Conservation (phyloP, 2,888 invertebrate species). For the Andrena haemorrhoa region DNA sequence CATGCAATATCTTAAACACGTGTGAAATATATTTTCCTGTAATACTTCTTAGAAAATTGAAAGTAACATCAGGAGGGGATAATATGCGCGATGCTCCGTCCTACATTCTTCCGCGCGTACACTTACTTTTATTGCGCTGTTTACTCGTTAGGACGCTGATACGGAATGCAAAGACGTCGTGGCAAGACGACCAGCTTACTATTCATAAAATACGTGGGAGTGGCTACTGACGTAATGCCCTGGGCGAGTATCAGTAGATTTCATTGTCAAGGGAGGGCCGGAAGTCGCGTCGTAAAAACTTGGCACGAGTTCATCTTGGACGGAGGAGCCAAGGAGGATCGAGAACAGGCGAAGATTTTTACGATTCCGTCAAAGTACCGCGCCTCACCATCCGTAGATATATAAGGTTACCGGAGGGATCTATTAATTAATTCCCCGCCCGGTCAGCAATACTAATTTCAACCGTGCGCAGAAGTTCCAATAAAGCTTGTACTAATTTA, state of each 20-base stretch:
- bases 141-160: constrained; percentile 3
- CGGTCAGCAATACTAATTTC: not conserved
- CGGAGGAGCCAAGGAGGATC: constrained; percentile 25
- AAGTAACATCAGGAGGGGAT: not conserved
- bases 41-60: not conserved
- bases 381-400: constrained; percentile 11
- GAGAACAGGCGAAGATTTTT: constrained; percentile 50
- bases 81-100: not conserved
- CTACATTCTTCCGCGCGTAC: not conserved
- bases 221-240: constrained; percentile 30
- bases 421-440: constrained; percentile 42
- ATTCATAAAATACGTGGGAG: constrained; percentile 52
- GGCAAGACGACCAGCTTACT: constrained; percentile 30
- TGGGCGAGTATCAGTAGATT: constrained; percentile 50
- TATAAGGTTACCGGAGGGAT: not conserved
- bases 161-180: constrained; percentile 28
- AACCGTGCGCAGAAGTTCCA: not conserved
- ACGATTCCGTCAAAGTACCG: constrained; percentile 46
- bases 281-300: constrained; percentile 62
- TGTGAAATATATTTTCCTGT: too few species aligned
- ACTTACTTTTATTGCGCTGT: constrained; percentile 24
- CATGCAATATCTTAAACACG: too few species aligned
- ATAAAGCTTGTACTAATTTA: not conserved
- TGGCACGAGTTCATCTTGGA: constrained; percentile 45
- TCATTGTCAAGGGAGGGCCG: constrained; percentile 56